phyloP scores from a whole-genome alignment of 2,113 vertebrate species.

The Platysteira castanea region DNA sequence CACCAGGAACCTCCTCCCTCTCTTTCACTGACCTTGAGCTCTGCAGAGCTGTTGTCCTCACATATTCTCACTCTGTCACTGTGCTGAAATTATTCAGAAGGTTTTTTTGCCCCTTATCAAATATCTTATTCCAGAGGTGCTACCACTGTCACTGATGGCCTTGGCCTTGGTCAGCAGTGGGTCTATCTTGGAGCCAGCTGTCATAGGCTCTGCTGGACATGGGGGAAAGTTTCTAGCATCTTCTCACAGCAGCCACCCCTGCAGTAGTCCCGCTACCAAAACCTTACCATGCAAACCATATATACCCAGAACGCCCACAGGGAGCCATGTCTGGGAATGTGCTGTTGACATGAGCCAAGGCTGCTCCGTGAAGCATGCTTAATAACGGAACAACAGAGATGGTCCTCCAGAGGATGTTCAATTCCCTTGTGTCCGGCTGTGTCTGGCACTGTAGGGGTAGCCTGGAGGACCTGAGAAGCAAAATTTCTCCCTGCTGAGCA shows the following conservation, averaged over 20 bases:
- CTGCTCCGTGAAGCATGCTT: neutral
- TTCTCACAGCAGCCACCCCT: neutral
- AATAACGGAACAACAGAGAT: neutral
- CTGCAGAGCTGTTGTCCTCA: neutral
- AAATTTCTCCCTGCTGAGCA: neutral
- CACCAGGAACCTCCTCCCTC: neutral
- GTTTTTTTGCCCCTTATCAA: neutral
- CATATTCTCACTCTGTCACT: neutral
- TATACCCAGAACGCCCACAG: neutral
- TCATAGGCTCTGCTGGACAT: accelerated
- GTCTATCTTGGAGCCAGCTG: neutral
- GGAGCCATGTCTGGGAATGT: neutral
- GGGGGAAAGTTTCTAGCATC: neutral
- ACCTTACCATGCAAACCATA: neutral
- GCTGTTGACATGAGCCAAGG: neutral
- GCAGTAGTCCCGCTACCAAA: neutral
- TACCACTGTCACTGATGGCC: no score
- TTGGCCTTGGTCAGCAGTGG: neutral
- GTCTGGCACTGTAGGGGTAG: neutral
- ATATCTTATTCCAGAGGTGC: neutral
- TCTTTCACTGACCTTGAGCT: neutral
- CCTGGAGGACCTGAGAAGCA: neutral
- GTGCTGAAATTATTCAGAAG: neutral
- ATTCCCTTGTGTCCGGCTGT: neutral
- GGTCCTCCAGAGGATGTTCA: neutral